Evolutionary conservation across 2,888 invertebrate genomes (phyloP).

Genomic region (Steinernema hermaphroditum): DNA sequence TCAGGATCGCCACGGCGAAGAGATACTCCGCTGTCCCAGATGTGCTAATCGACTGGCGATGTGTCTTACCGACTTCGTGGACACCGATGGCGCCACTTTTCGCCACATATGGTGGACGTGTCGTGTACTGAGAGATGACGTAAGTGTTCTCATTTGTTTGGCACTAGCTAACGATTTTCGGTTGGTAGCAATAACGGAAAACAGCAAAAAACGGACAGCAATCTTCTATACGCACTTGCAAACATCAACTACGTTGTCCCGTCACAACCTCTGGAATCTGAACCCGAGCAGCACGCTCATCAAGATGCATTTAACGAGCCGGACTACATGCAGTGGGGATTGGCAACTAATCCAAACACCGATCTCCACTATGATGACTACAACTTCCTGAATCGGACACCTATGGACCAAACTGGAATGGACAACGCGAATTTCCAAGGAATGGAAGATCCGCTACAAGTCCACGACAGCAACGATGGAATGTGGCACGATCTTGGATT

Average conservation of each 20-base stretch:
- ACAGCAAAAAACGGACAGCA: neutral
- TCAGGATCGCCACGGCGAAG: slow-evolving; percentile 8
- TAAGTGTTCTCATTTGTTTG: slow-evolving; percentile 30
- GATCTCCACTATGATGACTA: neutral
- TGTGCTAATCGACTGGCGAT: slow-evolving; percentile 1
- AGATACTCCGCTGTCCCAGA: neutral
- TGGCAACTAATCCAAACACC: neutral
- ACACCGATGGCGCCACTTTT: neutral
- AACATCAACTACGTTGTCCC: neutral
- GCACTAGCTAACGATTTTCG: slow-evolving; percentile 33
- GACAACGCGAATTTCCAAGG: too few relatives aligned
- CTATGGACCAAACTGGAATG: too few relatives aligned
- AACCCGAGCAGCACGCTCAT: neutral
- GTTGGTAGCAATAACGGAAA: too few relatives aligned
- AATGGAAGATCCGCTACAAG: too few relatives aligned
- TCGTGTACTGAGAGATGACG: slow-evolving; percentile 41
- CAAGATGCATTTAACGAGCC: neutral
- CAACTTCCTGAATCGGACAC: too few relatives aligned
- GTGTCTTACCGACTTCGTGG: slow-evolving; percentile 1
- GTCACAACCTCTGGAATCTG: neutral
- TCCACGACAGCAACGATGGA: too few relatives aligned
- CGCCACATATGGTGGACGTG: slow-evolving; percentile 52
- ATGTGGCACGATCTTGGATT: too few relatives aligned
- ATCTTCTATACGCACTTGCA: neutral
- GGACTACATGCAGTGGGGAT: neutral